These are phyloP conservation scores for Eidolon dupreanum DNA, from an alignment of 2,797 vertebrate genomes.

Conservation along the genomic window DNA sequence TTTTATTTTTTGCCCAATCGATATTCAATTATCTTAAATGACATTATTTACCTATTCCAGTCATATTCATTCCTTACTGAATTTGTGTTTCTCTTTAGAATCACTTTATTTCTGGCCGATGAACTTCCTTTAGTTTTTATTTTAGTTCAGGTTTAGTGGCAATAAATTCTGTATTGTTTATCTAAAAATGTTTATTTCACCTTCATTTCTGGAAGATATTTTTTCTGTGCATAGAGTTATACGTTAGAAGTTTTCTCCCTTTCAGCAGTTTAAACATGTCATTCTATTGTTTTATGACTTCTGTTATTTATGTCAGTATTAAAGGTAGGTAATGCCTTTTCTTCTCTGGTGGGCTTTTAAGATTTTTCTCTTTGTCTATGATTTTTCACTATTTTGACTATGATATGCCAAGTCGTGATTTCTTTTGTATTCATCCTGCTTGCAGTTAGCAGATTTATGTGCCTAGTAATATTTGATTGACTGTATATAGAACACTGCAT, in stretches of 20 bases:
- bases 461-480: background rate
- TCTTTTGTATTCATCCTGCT: background rate
- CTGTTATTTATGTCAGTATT: background rate
- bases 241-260: background rate
- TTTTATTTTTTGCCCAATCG: background rate
- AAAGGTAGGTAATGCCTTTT: background rate
- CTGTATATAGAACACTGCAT: background rate
- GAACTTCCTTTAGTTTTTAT: background rate
- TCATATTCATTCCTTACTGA: background rate
- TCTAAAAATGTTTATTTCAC: conserved; percentile 15
- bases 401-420: background rate
- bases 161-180: background rate
- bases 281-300: background rate
- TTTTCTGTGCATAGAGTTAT: background rate
- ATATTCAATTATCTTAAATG: conserved; percentile 8
- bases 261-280: background rate
- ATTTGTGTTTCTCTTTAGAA: background rate
- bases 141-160: background rate
- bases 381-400: conserved; percentile 7
- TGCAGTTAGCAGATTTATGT: background rate
- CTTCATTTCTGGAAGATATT: background rate
- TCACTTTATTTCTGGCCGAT: background rate
- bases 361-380: background rate
- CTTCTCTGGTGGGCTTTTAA: background rate
- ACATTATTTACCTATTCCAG: background rate